Base-by-base conservation (phyloP, 2,113 vertebrate species). In the Seriola rivoliana region DNA sequence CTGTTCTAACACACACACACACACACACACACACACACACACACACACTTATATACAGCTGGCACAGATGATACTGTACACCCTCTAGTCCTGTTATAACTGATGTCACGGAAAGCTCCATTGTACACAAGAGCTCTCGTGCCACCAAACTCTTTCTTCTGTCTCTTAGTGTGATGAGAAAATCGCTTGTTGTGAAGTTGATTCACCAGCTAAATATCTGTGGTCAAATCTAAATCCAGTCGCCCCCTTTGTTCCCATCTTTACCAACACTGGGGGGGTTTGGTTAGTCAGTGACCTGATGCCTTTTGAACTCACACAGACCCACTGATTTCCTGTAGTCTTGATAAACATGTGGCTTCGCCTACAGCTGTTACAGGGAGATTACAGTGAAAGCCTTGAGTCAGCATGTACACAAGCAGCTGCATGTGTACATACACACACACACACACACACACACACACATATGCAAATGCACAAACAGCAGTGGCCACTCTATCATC, bases 191-290 rank as follows among this genome's bases (percentile, higher is more conserved):
- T 75, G 42, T 89, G 64, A 82, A 66, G 69, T 76, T 80, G 87
- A 87, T 85, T 88, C 82, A 87, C 58, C 73, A 59, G 32, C 65
- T 75, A 78, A 83, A 58, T 44, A 34, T 74, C 76, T 85, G 85
- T 75, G 89, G 91, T 86, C 17, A 59, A 21, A 60, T 71, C 64
- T 52, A 19, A 67, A 64, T 40, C 11, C 55, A n/a, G 55, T 85
- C 85, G 65, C 91, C 93, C 91, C 90, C 90, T 89, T 71, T 79
- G 69, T 89, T 91, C 85, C 91, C 89, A 90, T 87, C 86, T 90
- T 66, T 72, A 36, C 72, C 25, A 63, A 34, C 60, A 42, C 73
- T 32, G 36, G 71, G 67, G 16, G 50, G 82, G 67, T 65, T 83
- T 57, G 67, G 67, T 90, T 87, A 88, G 74, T 91, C 87, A 88